Evolutionary conservation across 2,888 invertebrate species (phyloP), one percentile per base, ranked within the genome.

Genomic region (Alloscopus bannaensis): DNA sequence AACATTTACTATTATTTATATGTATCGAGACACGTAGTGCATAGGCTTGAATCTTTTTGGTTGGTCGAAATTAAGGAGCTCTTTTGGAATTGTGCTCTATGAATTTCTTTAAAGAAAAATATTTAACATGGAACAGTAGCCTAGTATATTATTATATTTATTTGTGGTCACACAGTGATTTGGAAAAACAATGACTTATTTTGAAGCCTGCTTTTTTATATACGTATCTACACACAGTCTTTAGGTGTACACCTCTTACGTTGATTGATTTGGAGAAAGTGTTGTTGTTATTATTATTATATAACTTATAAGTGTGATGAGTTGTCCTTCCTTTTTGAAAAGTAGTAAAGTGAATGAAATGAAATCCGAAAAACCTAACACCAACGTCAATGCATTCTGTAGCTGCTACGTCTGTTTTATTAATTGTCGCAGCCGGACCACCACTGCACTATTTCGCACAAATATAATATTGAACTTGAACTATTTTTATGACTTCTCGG

Each of bases 191-290:
- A 65, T 64, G 65, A 64, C 65, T 72, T 72, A 65, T 29, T 73
- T 73, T 20, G 31, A 64, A 64, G 64, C 72, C 64, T 72, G 72
- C 55, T 73, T 73, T 71, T 73, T 73, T 72, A 72, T 72, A n/a
- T n/a, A n/a, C n/a, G n/a, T n/a, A 64, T 72, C 50, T 72, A 62
- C 40, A 62, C 72, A 64, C 64, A 36, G 29, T 20, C 47, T 42
- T 24, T 31, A 68, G 8, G 20, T 28, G 26, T 57, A 69, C 55
- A 57, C 69, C 42, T 69, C 69, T 70, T 60, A 59, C 20, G 50
- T 60, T 70, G 70, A 47, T 60, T 73, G 72, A 73, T 72, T 72
- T 60, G 62, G 52, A 45, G 40, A 22, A 40, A 57, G 26, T 57
- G 42, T 69, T 36, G 18, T 55, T 42, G 42, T n/a, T 24, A 52